Evolutionary conservation across 2,797 vertebrate genomes (phyloP), one percentile per base, ranked within the genome.

Genomic region (Prionace glauca): DNA sequence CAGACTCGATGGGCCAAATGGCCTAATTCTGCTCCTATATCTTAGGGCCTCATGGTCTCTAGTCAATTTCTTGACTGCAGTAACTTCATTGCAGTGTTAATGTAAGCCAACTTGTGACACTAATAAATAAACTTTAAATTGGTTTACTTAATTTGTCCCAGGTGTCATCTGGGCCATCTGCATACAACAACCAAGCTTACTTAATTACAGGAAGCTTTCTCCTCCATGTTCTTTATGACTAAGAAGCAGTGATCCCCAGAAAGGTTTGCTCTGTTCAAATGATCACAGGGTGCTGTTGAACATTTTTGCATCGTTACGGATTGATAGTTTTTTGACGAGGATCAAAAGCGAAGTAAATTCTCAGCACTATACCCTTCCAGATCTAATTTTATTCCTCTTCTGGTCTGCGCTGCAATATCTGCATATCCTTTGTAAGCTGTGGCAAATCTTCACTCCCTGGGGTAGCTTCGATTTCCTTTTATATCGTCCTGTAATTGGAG

Each of bases 341-440:
- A 29, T 88, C 41, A 84, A 45, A 84, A 84, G 36, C 81, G 41
- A 84, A 84, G 41, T 24, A 29, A 60, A 14, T 60, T 88, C 56
- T 32, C 16, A 29, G 45, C 12, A 32, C 26, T 26, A 60, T 32
- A 24, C 4, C 18, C 29, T 14, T 62, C 87, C 87, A n/a, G 20
- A 45, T 45, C 36, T 84, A 84, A 84, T 32, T 62, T 90, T n/a
- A 90, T 90, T 90, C 60, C 79, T 84, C 45, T 90, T 62, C 87
- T 62, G 29, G 32, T 90, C 5, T 1, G 14, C 62, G 56, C 56
- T 90, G 87, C 12, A 60, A 60, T 90, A 90, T 90, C 29, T 90
- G 26, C 87, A 60, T 90, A 90, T 90, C 24, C 16, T 88, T 60
- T 62, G 7, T 62, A 90, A 62, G 41, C 81, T 24, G 18, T 45